Conservation (phyloP, 23 tunicate species). For the Botrylloides violaceus region DNA sequence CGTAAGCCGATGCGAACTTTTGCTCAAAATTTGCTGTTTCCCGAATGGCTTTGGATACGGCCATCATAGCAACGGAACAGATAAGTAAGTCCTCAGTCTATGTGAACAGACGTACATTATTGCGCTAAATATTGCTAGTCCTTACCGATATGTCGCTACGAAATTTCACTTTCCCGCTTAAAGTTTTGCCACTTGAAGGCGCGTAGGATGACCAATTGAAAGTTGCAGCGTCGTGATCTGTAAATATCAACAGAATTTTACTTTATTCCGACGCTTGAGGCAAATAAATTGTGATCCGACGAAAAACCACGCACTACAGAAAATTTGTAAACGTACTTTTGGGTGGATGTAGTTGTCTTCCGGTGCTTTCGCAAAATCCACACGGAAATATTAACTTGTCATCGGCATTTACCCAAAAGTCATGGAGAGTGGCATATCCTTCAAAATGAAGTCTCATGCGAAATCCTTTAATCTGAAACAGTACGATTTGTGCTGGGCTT, state of each 20-base stretch:
- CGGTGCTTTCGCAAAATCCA: conserved; percentile 64
- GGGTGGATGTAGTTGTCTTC: conserved; percentile 40
- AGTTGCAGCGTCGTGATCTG: conserved; percentile 17
- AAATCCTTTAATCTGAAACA: conserved; percentile 27
- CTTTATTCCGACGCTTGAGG: background rate
- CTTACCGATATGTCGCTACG: background rate
- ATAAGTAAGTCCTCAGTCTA: no score
- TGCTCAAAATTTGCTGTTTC: no score
- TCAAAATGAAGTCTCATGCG: conserved; percentile 67
- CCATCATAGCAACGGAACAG: no score
- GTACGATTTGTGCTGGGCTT: no score
- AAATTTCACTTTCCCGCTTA: conserved; percentile 18
- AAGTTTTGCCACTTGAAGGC: background rate
- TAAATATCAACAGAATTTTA: background rate
- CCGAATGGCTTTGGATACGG: no score
- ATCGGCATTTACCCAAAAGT: conserved; percentile 79
- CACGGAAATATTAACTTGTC: conserved; percentile 77
- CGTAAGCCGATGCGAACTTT: no score
- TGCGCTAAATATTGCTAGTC: no score
- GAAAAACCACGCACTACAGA: background rate
- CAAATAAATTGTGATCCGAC: background rate
- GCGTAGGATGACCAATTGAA: conserved; percentile 55
- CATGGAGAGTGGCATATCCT: conserved; percentile 46
- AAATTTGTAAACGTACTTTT: conserved; percentile 2
- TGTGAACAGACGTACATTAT: background rate